These are phyloP conservation scores for Pseudomyrmex gracilis DNA, from an alignment of 1,140 invertebrate species.

Conservation along the genomic window DNA sequence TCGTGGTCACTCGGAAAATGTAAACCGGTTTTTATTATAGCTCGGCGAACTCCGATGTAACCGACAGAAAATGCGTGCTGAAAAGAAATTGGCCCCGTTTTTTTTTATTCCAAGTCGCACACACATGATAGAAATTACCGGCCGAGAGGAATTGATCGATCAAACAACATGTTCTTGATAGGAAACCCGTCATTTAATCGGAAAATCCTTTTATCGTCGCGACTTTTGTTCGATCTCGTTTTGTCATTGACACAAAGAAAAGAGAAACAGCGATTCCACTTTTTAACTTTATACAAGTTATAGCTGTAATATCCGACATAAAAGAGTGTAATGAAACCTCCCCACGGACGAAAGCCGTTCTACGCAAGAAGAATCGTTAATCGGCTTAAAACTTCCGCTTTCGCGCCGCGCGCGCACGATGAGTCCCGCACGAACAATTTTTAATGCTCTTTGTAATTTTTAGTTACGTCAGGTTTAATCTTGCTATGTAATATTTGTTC, in stretches of 20 bases:
- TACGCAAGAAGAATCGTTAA: conserved; percentile 30
- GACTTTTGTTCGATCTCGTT: too few relatives aligned
- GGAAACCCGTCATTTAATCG: neutral
- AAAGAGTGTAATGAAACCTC: conserved; percentile 23
- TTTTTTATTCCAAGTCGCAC: neutral
- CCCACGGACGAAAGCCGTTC: neutral
- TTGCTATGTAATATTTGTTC: conserved; percentile 1
- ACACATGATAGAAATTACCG: neutral
- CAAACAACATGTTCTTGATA: neutral
- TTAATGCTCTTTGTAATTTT: neutral
- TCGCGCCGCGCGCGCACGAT: neutral
- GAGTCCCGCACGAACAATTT: conserved; percentile 2
- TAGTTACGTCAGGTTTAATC: neutral
- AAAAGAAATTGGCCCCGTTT: conserved; percentile 6
- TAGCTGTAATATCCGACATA: conserved; percentile 12
- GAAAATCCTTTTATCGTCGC: neutral
- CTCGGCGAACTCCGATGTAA: conserved; percentile 5
- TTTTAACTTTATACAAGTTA: conserved; percentile 17
- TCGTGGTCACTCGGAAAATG: conserved; percentile 30
- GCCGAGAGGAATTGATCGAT: neutral
- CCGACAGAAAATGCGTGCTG: neutral
- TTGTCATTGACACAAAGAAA: neutral
- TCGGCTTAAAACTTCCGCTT: conserved; percentile 23
- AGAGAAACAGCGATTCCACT: conserved; percentile 2
- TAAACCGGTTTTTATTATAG: conserved; percentile 43